Evolutionary conservation across 2,888 invertebrate genomes (phyloP), one percentile per base, ranked within the genome.

Genomic region (Lasioglossum pauxillum): DNA sequence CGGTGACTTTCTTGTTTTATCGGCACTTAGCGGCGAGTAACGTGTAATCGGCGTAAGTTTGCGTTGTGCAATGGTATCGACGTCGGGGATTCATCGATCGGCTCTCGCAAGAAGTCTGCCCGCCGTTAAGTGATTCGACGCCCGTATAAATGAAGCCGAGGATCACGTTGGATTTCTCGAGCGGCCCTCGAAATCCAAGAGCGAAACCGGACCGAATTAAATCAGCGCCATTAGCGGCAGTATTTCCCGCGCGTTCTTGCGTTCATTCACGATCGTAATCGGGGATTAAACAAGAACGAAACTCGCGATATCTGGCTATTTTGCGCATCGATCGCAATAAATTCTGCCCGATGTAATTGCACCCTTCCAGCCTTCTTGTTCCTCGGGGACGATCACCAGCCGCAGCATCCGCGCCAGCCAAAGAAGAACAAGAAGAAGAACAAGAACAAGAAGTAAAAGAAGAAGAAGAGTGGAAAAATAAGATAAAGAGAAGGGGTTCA

Each of bases 321-420:
- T 82, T 78, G 82, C 72, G 78, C 75, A 83, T 83, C 78, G 90
- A 85, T 88, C 89, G 83, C 89, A 86, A 86, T 89, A 89, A 90
- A 89, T 89, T 88, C 46, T 82, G 75, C 23, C 75, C 78, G 90
- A 79, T 85, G 88, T 84, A 86, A 81, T 86, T 86, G 75, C 73
- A 46, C 60, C 73, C 41, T 78, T 75, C 78, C 80, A 80, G n/a
- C 53, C 78, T 53, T 35, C 27, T 71, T 64, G 27, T 64, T 69
- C 46, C 41, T 44, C 60, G 31, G 64, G 73, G 83, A 73, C 46
- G 80, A 80, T 69, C 80, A 49, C 69, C 69, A 35, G 67, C 60
- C 60, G 60, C 67, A 67, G 69, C 69, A 69, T 38, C 38, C 35
- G 23, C 38, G 12, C 23, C 35, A 23, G 69, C 35, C 23, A 38